A percentile compares a stretch with the other conserved stretches of the same genome.
Evolutionary conservation across 2,888 invertebrate species (phyloP).

Genomic region (Dorcus hopei): DNA sequence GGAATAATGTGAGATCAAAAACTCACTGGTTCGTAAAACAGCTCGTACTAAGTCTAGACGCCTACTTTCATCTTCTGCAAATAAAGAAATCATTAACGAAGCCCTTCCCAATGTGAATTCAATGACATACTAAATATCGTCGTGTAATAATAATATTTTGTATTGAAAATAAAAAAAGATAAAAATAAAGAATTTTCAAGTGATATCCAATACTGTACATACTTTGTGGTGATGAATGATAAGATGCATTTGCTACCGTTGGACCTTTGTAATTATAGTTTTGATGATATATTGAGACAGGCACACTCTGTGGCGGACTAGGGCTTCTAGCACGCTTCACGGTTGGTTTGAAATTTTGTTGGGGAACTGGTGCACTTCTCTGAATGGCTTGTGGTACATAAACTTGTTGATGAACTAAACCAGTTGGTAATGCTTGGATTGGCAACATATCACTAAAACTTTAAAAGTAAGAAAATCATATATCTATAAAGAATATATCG

Average conservation of each 20-base stretch:
- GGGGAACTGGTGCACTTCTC: constrained; percentile 39
- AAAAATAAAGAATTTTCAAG: constrained; percentile 7
- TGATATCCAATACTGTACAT: constrained; percentile 42
- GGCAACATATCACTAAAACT: constrained; percentile 60
- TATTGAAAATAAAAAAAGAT: not conserved
- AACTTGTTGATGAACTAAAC: constrained; percentile 65
- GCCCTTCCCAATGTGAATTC: too few species aligned
- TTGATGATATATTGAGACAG: constrained; percentile 52
- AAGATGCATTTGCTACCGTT: constrained; percentile 53
- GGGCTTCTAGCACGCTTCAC: constrained; percentile 66
- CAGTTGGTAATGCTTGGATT: constrained; percentile 55
- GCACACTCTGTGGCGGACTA: constrained; percentile 60
- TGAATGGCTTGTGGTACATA: constrained; percentile 55
- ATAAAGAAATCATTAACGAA: constrained; percentile 34
- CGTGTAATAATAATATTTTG: constrained; percentile 4
- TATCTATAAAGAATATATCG: too few species aligned
- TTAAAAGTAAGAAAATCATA: constrained; percentile 1
- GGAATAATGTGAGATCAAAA: constrained; percentile 14
- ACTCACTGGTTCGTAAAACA: constrained; percentile 85
- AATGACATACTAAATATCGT: constrained; percentile 4
- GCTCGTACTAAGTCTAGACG: constrained; percentile 75
- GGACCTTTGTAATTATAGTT: constrained; percentile 55
- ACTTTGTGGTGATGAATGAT: constrained; percentile 60
- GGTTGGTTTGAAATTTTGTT: constrained; percentile 51
- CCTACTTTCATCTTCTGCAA: constrained; percentile 71